A percentile compares a stretch with the other conserved stretches of the same genome.
Conservation (phyloP, 2,113 vertebrate genomes). For the Microtus oregoni region DNA sequence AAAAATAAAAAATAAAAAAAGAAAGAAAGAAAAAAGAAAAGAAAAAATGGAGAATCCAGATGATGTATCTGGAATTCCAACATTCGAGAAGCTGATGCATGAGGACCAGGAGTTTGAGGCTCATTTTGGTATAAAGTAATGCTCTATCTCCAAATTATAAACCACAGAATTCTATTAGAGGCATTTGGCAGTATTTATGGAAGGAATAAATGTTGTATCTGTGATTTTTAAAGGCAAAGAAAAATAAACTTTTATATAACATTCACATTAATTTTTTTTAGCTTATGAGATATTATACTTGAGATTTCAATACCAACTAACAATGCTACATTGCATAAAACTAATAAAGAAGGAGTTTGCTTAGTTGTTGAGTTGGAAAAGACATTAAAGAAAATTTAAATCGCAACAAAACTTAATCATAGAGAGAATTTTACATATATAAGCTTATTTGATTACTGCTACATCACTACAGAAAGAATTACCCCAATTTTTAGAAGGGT, state of each 20-base stretch:
- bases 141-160: background rate
- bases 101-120: background rate
- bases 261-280: background rate
- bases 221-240: background rate
- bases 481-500: background rate
- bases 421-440: background rate
- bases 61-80: background rate
- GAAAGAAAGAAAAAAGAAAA: background rate
- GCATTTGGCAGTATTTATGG: background rate
- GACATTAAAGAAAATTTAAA: background rate
- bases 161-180: conserved; percentile 7
- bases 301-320: background rate
- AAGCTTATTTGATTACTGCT: background rate
- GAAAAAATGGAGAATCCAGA: background rate
- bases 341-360: background rate
- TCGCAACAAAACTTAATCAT: background rate
- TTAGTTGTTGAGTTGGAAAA: background rate
- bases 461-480: background rate
- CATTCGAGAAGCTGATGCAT: too few species aligned
- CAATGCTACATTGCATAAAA: background rate
- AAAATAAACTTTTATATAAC: background rate
- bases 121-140: background rate
- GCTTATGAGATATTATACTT: background rate
- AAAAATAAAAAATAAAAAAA: too few species aligned
- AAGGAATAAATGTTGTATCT: conserved; percentile 3